Base-by-base conservation (phyloP, 1,140 invertebrate genomes). In the Meloidogyne floridensis region DNA sequence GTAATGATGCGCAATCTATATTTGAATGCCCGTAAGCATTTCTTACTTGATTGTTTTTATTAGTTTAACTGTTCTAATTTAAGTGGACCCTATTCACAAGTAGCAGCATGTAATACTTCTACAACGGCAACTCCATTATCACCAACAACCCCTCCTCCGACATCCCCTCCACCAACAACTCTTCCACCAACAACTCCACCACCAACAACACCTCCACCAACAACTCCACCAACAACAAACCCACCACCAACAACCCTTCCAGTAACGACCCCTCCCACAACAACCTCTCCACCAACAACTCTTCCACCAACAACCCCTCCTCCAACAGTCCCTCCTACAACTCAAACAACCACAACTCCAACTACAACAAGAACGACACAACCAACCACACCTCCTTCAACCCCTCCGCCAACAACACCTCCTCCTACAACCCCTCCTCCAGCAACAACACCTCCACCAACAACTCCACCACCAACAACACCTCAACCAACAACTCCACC, bases 61-160 rank as follows among this genome's bases (percentile, higher is more conserved):
- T 20, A 32, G 15, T 20, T 20, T 15, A 15, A 10, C 15, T 10
- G 32, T 72, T 78, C 11, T 56, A 13, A 11, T 5, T 70, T 7
- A 32, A 79, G 77, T 6, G 77, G 77, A 11, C 54, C 59, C 18
- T 79, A 79, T 79, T 79, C 77, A 13, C 53, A 79, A 18, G 43
- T 79, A 20, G 20, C 65, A n/a, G 9, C 77, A 7, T 79, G 77
- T 69, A 54, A 51, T 8, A 74, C 43, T 15, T 15, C 72, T 15
- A 18, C 72, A 74, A 77, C 76, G 1, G 7, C 56, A 42, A 20
- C 75, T 47, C 11, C 47, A 47, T 9, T 15, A 76, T 18, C 32
- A 80, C 20, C 76, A 43, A 76, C 32, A 53, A 80, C 76, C 6
- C 54, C 78, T 13, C 18, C 9, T 32, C 51, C 65, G 9, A 3